Evolutionary conservation across 2,797 vertebrate genomes (phyloP).

Genomic region (Gadopsis marmoratus): DNA sequence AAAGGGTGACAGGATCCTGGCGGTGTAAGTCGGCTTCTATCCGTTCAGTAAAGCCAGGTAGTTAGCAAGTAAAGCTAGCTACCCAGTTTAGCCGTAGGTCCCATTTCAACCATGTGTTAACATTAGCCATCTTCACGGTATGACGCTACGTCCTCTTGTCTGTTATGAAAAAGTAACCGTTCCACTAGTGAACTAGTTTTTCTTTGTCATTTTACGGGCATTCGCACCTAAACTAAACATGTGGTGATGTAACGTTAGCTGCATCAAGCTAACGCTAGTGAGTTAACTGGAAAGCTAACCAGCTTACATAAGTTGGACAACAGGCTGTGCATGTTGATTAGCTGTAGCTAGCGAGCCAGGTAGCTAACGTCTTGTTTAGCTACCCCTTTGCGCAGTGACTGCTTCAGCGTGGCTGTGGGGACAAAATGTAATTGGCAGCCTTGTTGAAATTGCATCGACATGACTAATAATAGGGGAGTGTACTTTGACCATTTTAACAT

Average conservation of each 20-base stretch:
- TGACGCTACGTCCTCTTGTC: constrained; percentile 25
- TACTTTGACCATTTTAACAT: constrained; percentile 28
- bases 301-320: constrained; percentile 79
- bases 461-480: neutral
- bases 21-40: constrained; percentile 90
- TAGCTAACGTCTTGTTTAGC: constrained; percentile 53
- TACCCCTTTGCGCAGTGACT: constrained; percentile 39
- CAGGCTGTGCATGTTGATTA: constrained; percentile 83
- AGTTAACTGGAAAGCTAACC: constrained; percentile 53
- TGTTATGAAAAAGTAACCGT: constrained; percentile 18
- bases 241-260: neutral
- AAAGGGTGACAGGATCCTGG: constrained; percentile 96
- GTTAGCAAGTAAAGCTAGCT: constrained; percentile 60
- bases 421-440: neutral
- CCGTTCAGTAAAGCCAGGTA: neutral
- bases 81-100: constrained; percentile 34
- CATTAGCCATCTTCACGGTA: constrained; percentile 6
- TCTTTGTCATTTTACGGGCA: neutral
- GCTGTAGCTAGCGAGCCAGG: constrained; percentile 63
- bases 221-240: neutral
- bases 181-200: neutral
- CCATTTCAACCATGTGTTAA: constrained; percentile 25
- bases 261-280: constrained; percentile 29
- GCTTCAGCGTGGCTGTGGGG: neutral
- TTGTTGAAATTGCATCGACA: constrained; percentile 7